Conservation (phyloP, 2,888 invertebrate genomes). For the Hyalella azteca region DNA sequence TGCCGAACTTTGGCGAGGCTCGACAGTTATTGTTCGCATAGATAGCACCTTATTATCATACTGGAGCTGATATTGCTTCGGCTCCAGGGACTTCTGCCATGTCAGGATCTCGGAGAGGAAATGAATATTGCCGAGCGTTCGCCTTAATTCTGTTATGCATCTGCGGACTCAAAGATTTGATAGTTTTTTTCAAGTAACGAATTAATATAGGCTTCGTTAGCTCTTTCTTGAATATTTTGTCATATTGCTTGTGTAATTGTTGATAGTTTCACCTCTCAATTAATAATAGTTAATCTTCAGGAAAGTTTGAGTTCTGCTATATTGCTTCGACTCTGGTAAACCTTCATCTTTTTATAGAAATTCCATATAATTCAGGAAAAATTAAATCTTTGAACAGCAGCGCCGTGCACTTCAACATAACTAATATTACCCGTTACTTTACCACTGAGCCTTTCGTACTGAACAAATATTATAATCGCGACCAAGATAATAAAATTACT, state of each 20-base stretch:
- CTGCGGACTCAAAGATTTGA: not conserved
- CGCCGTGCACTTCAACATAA: too few relatives aligned
- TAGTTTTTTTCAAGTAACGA: not conserved
- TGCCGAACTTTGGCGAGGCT: not conserved
- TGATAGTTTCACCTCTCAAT: not conserved
- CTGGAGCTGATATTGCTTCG: conserved; percentile 18
- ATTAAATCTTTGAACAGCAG: too few relatives aligned
- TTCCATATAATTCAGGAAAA: too few relatives aligned
- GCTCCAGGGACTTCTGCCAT: not conserved
- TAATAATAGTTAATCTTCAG: not conserved
- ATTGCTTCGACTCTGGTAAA: too few relatives aligned
- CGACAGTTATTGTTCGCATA: conserved; percentile 24
- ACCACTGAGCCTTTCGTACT: too few relatives aligned
- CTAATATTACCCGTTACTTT: too few relatives aligned
- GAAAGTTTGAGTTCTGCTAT: too few relatives aligned
- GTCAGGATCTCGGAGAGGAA: not conserved
- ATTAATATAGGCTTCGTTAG: not conserved
- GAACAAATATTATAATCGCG: too few relatives aligned
- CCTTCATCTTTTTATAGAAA: too few relatives aligned
- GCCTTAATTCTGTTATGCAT: not conserved
- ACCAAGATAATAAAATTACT: too few relatives aligned
- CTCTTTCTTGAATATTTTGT: not conserved
- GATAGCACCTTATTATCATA: conserved; percentile 10
- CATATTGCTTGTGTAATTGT: not conserved
- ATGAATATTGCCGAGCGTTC: not conserved